Percentiles rank a stretch among this genome's conserved stretches.
phyloP scores from a whole-genome alignment of 2,113 vertebrate species.

The Crocuta crocuta region DNA sequence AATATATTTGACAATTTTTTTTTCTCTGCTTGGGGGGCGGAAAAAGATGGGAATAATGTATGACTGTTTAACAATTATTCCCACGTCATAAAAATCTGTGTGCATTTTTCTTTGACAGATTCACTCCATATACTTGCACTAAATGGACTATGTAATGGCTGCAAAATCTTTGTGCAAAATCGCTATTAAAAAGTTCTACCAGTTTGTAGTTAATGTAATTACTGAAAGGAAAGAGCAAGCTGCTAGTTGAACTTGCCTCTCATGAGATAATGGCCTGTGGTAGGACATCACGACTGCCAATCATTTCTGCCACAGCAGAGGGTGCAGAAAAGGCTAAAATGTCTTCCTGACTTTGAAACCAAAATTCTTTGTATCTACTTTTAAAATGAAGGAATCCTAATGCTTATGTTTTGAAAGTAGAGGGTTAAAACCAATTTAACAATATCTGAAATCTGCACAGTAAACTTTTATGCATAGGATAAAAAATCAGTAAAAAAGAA shows the following conservation, averaged over 20 bases:
- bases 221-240: neutral
- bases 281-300: neutral
- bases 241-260: neutral
- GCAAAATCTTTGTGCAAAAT: neutral
- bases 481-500: neutral
- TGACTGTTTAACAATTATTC: neutral
- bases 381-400: neutral
- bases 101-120: neutral
- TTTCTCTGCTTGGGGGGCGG: neutral
- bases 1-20: neutral
- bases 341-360: neutral
- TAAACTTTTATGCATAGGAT: neutral
- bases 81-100: neutral
- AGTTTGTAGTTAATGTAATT: constrained; percentile 18
- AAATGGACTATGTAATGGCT: neutral
- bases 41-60: neutral
- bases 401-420: neutral
- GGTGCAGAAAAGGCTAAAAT: neutral
- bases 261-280: neutral
- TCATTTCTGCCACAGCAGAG: neutral
- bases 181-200: neutral
- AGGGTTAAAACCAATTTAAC: neutral
- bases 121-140: neutral
- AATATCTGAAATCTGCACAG: neutral
- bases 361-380: neutral